phyloP scores from a whole-genome alignment of 2,888 invertebrate species.

The Sinhomidia bicolor region DNA sequence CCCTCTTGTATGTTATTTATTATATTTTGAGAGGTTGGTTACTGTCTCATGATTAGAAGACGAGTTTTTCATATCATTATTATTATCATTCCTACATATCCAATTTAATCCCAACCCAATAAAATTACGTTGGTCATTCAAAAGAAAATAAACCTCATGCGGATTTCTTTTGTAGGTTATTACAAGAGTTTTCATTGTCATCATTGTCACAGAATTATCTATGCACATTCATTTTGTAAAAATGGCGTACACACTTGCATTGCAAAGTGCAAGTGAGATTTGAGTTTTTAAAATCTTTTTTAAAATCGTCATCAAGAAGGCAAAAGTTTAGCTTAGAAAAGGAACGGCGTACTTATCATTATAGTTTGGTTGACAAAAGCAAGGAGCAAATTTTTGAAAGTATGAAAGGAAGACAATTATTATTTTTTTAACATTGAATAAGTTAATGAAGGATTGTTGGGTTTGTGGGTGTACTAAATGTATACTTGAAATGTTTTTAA shows the following conservation, averaged over 20 bases:
- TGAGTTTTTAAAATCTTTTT: background rate
- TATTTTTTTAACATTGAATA: slow-evolving; percentile 14
- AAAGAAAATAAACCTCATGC: background rate
- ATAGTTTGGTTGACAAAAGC: too few species aligned
- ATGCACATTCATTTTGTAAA: too few species aligned
- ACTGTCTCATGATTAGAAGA: slow-evolving; percentile 34
- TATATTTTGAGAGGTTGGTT: slow-evolving; percentile 4
- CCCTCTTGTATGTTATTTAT: background rate
- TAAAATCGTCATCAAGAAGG: too few species aligned
- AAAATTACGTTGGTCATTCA: background rate
- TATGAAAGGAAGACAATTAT: slow-evolving; percentile 7
- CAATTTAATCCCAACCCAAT: too few species aligned
- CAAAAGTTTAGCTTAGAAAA: too few species aligned
- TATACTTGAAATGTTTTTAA: background rate
- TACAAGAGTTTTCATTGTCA: background rate
- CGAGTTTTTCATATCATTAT: slow-evolving; percentile 37
- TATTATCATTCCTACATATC: too few species aligned
- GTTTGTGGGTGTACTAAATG: background rate
- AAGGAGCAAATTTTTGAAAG: too few species aligned
- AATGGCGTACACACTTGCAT: too few species aligned
- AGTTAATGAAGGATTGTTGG: slow-evolving; percentile 25
- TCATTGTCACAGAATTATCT: background rate
- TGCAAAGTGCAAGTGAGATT: background rate
- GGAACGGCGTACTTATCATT: too few species aligned
- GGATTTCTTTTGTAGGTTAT: slow-evolving; percentile 1